phyloP scores from a whole-genome alignment of 2,797 vertebrate genomes.

The Philypnodon macrostomus region DNA sequence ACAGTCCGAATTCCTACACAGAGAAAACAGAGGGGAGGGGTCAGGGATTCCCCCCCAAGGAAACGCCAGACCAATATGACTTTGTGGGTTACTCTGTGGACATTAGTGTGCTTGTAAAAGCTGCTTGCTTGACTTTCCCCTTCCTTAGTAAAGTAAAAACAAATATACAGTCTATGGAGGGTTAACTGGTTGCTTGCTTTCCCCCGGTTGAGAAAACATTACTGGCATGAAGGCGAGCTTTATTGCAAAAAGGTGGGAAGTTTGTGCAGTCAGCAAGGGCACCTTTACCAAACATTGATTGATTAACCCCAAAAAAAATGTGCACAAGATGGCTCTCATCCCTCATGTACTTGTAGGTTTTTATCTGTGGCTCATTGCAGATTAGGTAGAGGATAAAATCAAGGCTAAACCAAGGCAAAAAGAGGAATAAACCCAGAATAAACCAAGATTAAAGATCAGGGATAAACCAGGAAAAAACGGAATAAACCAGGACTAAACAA shows the following conservation, averaged over 20 bases:
- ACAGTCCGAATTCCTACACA: constrained; percentile 37
- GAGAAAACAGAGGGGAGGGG: constrained; percentile 10
- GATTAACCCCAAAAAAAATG: constrained; percentile 36
- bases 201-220: constrained; percentile 23
- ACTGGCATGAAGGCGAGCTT: constrained; percentile 43
- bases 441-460: too few species aligned
- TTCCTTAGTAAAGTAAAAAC: constrained; percentile 44
- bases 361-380: constrained; percentile 7
- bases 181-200: constrained; percentile 12
- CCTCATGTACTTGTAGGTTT: neutral
- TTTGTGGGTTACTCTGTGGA: constrained; percentile 10
- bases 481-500: too few species aligned
- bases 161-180: constrained; percentile 23
- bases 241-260: constrained; percentile 45
- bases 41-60: constrained; percentile 27
- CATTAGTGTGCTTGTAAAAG: constrained; percentile 16
- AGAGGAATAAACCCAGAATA: too few species aligned
- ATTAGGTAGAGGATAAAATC: constrained; percentile 21
- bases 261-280: constrained; percentile 14
- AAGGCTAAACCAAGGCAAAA: constrained; percentile 23
- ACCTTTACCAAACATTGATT: constrained; percentile 50
- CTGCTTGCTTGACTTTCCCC: neutral
- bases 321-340: constrained; percentile 6
- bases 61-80: constrained; percentile 21
- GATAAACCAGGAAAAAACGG: too few species aligned